Evolutionary conservation across 1,140 invertebrate genomes (phyloP).

Genomic region (Gonatopus flavifemur): DNA sequence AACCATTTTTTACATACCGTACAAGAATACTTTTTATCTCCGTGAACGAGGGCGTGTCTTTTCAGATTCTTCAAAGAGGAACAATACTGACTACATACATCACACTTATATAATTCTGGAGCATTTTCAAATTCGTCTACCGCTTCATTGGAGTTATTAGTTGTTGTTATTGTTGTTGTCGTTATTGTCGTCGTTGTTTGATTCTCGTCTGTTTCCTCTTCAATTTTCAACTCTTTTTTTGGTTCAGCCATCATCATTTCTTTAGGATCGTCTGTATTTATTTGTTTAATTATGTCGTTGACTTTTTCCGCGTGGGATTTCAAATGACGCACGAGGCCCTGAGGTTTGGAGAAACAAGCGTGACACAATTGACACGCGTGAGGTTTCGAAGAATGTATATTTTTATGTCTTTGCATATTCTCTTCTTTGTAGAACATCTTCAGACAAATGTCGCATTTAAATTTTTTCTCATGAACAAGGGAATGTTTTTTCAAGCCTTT

Average conservation of each 20-base stretch:
- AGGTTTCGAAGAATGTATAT: slow-evolving; percentile 42
- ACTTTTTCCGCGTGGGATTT: slow-evolving; percentile 41
- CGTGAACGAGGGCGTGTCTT: slow-evolving; percentile 49
- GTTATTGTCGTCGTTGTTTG: slow-evolving; percentile 7
- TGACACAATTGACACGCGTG: slow-evolving; percentile 46
- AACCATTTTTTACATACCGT: slow-evolving; percentile 57
- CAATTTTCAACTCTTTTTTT: slow-evolving; percentile 30
- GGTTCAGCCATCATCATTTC: slow-evolving; percentile 12
- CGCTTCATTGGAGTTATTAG: slow-evolving; percentile 26
- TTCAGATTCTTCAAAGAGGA: slow-evolving; percentile 53
- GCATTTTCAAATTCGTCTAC: slow-evolving; percentile 46
- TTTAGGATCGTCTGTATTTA: slow-evolving; percentile 25
- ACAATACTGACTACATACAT: slow-evolving; percentile 50
- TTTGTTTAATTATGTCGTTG: slow-evolving; percentile 34
- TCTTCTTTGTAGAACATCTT: slow-evolving; percentile 51
- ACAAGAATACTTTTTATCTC: slow-evolving; percentile 55
- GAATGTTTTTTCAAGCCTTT: slow-evolving; percentile 52
- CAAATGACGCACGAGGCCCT: slow-evolving; percentile 40
- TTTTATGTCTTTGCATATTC: slow-evolving; percentile 47
- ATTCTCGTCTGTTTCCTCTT: slow-evolving; percentile 36
- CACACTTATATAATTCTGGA: slow-evolving; percentile 50
- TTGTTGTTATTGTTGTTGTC: too few species aligned
- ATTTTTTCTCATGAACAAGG: slow-evolving; percentile 47
- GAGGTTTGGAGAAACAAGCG: slow-evolving; percentile 40
- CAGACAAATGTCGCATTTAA: slow-evolving; percentile 45